Evolutionary conservation across 2,888 invertebrate species (phyloP).

Genomic region (Ornithoptera priamus): DNA sequence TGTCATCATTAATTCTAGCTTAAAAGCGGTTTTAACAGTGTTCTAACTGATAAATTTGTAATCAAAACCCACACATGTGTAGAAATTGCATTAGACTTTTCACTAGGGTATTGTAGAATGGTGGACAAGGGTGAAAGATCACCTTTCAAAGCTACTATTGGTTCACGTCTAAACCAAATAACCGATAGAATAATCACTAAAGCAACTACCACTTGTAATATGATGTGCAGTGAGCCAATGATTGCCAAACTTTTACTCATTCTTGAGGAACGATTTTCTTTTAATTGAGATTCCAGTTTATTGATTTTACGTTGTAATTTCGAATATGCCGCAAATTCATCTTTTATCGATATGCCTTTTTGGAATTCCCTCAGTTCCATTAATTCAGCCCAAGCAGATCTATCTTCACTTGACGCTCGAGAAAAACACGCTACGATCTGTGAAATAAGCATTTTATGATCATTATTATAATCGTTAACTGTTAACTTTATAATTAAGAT

Average conservation of each 20-base stretch:
- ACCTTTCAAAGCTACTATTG: slow-evolving; percentile 63
- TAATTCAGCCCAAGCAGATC: slow-evolving; percentile 60
- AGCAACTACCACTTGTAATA: slow-evolving; percentile 56
- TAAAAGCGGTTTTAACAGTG: slow-evolving; percentile 61
- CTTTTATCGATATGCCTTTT: slow-evolving; percentile 75
- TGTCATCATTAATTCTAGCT: slow-evolving; percentile 37
- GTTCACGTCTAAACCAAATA: slow-evolving; percentile 67
- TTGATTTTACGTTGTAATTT: slow-evolving; percentile 80
- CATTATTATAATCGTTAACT: not conserved
- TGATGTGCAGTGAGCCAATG: slow-evolving; percentile 60
- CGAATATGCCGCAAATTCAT: slow-evolving; percentile 81
- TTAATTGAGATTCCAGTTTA: slow-evolving; percentile 70
- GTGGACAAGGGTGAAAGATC: slow-evolving; percentile 66
- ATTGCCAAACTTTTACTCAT: slow-evolving; percentile 62
- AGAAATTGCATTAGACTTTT: slow-evolving; percentile 66
- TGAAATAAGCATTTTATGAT: slow-evolving; percentile 35
- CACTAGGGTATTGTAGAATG: slow-evolving; percentile 66
- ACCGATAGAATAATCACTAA: slow-evolving; percentile 59
- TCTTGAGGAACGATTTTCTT: slow-evolving; percentile 61
- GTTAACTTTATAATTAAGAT: not conserved
- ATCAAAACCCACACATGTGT: slow-evolving; percentile 72
- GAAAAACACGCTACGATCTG: slow-evolving; percentile 76
- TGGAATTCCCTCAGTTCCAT: slow-evolving; percentile 69
- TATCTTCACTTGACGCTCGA: slow-evolving; percentile 68
- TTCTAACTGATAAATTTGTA: slow-evolving; percentile 67